Evolutionary conservation across 2,797 vertebrate genomes (phyloP).

Genomic region (Leuciscus waleckii): DNA sequence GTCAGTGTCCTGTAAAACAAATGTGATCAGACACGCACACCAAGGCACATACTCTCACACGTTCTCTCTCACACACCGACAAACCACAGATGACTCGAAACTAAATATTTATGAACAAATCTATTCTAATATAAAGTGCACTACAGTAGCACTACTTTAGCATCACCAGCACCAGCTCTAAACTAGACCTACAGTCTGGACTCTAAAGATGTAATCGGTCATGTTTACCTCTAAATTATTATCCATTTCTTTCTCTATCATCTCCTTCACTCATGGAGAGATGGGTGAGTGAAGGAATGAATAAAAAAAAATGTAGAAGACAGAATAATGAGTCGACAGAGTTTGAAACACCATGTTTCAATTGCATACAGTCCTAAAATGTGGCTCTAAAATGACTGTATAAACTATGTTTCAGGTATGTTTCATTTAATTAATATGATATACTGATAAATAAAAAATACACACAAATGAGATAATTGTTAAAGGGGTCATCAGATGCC

Average conservation of each 20-base stretch:
- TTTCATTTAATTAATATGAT: neutral
- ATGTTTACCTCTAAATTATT: constrained; percentile 77
- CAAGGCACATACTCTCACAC: neutral
- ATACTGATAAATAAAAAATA: neutral
- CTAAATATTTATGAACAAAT: neutral
- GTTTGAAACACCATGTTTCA: neutral
- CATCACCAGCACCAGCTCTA: constrained; percentile 12
- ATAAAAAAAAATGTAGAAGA: constrained; percentile 40
- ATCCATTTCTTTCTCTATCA: constrained; percentile 82
- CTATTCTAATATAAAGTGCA: neutral
- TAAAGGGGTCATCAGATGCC: neutral
- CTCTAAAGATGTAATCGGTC: neutral
- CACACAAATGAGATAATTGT: neutral
- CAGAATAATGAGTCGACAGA: neutral
- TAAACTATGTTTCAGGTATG: neutral
- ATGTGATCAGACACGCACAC: constrained; percentile 1
- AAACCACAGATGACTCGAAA: neutral
- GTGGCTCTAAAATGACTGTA: neutral
- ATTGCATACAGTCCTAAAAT: neutral
- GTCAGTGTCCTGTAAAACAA: constrained; percentile 85
- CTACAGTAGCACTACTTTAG: neutral
- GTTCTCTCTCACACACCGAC: constrained; percentile 1
- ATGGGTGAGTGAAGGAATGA: constrained; percentile 65
- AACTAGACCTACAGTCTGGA: constrained; percentile 15
- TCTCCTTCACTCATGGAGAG: constrained; percentile 71